phyloP scores from a whole-genome alignment of 2,113 vertebrate species.

The Bubo blakistoni region DNA sequence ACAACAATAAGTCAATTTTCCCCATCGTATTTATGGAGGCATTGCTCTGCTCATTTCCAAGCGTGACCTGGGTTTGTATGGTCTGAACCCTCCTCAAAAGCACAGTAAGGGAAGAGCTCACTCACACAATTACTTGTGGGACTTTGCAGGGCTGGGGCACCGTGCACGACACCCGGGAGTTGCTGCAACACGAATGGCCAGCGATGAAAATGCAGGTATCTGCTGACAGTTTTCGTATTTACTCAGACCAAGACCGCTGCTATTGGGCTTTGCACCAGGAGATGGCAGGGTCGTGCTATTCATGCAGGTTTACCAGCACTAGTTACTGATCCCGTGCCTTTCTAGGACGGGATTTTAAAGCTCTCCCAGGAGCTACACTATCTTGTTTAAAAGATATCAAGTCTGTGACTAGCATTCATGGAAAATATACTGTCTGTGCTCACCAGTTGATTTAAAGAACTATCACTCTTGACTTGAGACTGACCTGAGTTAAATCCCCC shows the following conservation, averaged over 20 bases:
- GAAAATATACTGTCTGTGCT: not conserved
- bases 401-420: not conserved
- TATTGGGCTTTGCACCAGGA: conserved; percentile 12
- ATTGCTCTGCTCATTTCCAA: not conserved
- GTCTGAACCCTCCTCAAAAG: not conserved
- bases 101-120: accelerated
- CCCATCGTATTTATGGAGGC: not conserved
- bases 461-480: not conserved
- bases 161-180: accelerated
- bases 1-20: not conserved
- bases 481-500: not conserved
- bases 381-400: not conserved
- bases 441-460: not conserved
- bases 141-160: not conserved
- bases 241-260: not conserved
- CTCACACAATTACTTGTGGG: not conserved
- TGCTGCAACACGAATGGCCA: accelerated
- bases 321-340: accelerated
- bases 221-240: not conserved
- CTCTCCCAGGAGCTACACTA: not conserved
- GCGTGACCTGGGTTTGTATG: not conserved
- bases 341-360: not conserved
- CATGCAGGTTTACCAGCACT: accelerated
- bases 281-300: conserved; percentile 43
- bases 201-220: not conserved